Evolutionary conservation across 2,797 vertebrate genomes (phyloP).

Genomic region (Galaxias olidus): DNA sequence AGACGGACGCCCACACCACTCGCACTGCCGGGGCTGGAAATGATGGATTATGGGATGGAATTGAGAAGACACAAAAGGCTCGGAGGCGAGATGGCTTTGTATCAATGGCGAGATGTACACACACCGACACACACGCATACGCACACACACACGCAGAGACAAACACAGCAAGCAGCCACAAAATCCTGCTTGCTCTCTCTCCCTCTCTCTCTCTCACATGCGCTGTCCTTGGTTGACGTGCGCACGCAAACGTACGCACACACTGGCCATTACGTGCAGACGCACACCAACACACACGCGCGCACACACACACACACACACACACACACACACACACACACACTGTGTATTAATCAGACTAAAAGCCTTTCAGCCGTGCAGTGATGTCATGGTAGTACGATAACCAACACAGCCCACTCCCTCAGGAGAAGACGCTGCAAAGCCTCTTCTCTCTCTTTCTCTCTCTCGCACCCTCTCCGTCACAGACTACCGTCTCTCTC

Average conservation of each 20-base stretch:
- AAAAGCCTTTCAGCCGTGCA: slow-evolving; percentile 64
- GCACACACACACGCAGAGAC: slow-evolving; percentile 11
- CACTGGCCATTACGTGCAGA: slow-evolving; percentile 15
- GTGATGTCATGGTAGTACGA: slow-evolving; percentile 64
- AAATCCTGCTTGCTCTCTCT: slow-evolving; percentile 1
- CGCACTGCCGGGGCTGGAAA: slow-evolving; percentile 45
- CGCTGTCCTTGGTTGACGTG: not conserved
- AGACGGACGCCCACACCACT: slow-evolving; percentile 47
- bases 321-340: slow-evolving; percentile 22
- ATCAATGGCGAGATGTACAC: slow-evolving; percentile 26
- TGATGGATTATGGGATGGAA: slow-evolving; percentile 51
- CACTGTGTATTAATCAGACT: slow-evolving; percentile 64
- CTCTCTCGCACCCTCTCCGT: not conserved
- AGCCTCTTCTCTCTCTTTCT: slow-evolving; percentile 16
- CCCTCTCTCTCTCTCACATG: not conserved
- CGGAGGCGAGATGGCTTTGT: slow-evolving; percentile 31
- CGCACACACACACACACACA: not conserved
- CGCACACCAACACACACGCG: slow-evolving; percentile 14
- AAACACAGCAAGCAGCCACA: not conserved
- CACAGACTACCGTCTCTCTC: not conserved
- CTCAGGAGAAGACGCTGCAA: slow-evolving; percentile 37
- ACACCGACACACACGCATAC: slow-evolving; percentile 23
- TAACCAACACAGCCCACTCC: slow-evolving; percentile 58
- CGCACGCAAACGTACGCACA: not conserved
- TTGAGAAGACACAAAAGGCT: slow-evolving; percentile 31